phyloP scores from a whole-genome alignment of 2,797 vertebrate species.

The Chaunax sp. region DNA sequence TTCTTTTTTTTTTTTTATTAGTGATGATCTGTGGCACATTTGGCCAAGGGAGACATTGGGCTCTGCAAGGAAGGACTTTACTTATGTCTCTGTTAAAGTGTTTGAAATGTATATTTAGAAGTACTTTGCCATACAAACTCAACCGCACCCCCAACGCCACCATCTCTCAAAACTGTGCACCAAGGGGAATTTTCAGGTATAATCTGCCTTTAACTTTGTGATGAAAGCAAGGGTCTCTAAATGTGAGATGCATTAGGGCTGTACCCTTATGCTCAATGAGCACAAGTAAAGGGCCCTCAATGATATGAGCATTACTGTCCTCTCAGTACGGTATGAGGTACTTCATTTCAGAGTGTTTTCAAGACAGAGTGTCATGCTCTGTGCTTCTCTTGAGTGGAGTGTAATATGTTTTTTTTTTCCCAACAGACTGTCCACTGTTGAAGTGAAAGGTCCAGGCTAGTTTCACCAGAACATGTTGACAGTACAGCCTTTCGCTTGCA shows the following conservation, averaged over 20 bases:
- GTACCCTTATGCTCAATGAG: slow-evolving; percentile 66
- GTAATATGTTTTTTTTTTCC: slow-evolving; percentile 53
- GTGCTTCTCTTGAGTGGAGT: slow-evolving; percentile 52
- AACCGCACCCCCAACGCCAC: slow-evolving; percentile 16
- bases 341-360: slow-evolving; percentile 70
- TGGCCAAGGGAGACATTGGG: slow-evolving; percentile 53
- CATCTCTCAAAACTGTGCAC: slow-evolving; percentile 62
- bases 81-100: slow-evolving; percentile 73
- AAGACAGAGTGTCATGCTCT: slow-evolving; percentile 50
- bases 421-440: slow-evolving; percentile 51
- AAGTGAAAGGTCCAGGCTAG: slow-evolving; percentile 51
- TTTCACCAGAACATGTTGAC: slow-evolving; percentile 55
- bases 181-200: slow-evolving; percentile 74
- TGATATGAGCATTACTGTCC: slow-evolving; percentile 57
- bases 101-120: slow-evolving; percentile 74
- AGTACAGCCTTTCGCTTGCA: slow-evolving; percentile 54
- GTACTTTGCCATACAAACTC: slow-evolving; percentile 49
- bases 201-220: slow-evolving; percentile 68
- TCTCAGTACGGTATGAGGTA: slow-evolving; percentile 55
- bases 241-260: slow-evolving; percentile 61
- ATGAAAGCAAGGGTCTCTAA: slow-evolving; percentile 67
- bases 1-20: slow-evolving; percentile 44
- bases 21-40: slow-evolving; percentile 42
- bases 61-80: slow-evolving; percentile 51
- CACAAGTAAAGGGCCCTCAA: slow-evolving; percentile 72